Evolutionary conservation across 2,888 invertebrate species (phyloP), one percentile per base, ranked within the genome.

Genomic region (Drosophila limbata): DNA sequence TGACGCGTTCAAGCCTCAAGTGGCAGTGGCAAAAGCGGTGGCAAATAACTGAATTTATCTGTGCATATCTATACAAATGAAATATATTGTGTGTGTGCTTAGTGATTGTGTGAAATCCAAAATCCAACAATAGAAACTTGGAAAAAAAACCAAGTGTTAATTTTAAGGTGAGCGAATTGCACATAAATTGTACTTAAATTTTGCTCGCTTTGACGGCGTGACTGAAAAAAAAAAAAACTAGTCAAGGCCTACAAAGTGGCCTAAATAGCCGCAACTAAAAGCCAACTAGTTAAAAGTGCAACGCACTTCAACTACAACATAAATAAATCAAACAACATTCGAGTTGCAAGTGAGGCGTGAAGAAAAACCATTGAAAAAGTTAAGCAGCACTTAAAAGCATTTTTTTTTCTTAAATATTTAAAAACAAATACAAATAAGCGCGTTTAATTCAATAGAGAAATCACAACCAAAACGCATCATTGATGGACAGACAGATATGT

Each of bases 221-320:
- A 44, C 44, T 37, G 33, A 13, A 13, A 13, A 13, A 42, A 28
- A 28, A 28, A 28, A 28, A 0, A 55, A 39, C 48, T 39, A 44
- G 55, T 35, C 55, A 44, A 56, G 40, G 48, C 59, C 40, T 31
- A 9, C 31, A 40, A 31, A 9, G 15, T 57, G 63, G 63, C 63
- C 57, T 39, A 63, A 63, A 63, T 63, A 40, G 48, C 45, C 47
- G 10, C n/a, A 19, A 25, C 19, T 33, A 77, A 62, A 55, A 25
- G 19, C 56, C 37, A 57, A 67, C 76, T 75, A 59, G 76, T 75
- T 75, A 42, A 79, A 55, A 76, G 77, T 76, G 80, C 80, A 79
- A 53, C 56, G 76, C 77, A 76, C 75, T 73, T 45, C 9, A 52
- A 37, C 19, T 13, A 31, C 13, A 19, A 33, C 31, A 3, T 19